Conservation (phyloP, 2,797 vertebrate genomes). For the Synaphobranchus kaupii region DNA sequence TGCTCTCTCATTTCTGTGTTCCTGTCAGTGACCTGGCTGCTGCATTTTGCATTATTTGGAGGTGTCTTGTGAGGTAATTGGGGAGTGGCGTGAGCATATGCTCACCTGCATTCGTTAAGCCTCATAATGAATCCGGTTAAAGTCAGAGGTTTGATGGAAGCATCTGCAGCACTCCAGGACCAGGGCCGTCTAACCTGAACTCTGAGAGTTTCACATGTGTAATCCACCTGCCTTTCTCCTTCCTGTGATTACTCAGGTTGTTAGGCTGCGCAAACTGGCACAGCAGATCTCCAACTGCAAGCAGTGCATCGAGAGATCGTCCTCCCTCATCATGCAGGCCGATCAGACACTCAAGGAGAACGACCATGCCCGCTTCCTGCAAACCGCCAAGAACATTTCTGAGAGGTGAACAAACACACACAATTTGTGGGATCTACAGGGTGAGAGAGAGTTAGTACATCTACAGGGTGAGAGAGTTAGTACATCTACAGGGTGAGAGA, state of each 20-base stretch:
- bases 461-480: too few relatives aligned
- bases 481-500: too few relatives aligned
- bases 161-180: not conserved
- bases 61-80: too few relatives aligned
- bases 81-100: too few relatives aligned
- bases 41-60: too few relatives aligned
- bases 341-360: conserved; percentile 94
- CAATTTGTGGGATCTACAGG: not conserved
- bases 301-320: conserved; percentile 95
- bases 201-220: not conserved
- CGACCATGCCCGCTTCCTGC: conserved; percentile 91
- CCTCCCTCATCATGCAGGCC: conserved; percentile 92
- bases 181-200: not conserved
- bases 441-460: too few relatives aligned
- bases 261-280: conserved; percentile 90
- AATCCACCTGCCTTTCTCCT: not conserved
- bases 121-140: not conserved
- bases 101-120: too few relatives aligned
- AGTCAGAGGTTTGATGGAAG: not conserved
- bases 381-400: conserved; percentile 94
- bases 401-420: conserved; percentile 79
- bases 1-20: too few relatives aligned
- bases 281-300: conserved; percentile 97
- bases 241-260: conserved; percentile 69
- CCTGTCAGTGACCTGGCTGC: too few relatives aligned